Percentiles rank a stretch among this genome's conserved stretches.
Conservation (phyloP, 1,140 invertebrate species). For the Cotesia chilonis region DNA sequence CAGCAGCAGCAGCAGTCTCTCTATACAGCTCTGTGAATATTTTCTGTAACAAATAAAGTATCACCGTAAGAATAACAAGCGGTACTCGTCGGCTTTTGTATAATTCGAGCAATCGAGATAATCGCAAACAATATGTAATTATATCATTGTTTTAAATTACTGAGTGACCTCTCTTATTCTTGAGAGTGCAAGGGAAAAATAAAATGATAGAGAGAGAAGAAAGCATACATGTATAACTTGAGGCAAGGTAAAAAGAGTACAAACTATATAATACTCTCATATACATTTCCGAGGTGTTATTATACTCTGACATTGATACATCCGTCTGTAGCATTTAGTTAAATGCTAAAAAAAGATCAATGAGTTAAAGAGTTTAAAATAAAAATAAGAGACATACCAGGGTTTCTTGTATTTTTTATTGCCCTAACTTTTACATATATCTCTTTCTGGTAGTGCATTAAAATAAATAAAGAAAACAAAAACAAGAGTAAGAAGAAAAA, state of each 20-base stretch:
- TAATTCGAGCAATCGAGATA: slow-evolving; percentile 58
- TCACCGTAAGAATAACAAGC: slow-evolving; percentile 1
- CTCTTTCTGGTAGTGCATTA: background rate
- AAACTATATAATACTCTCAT: background rate
- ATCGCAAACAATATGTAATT: slow-evolving; percentile 58
- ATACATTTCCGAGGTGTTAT: slow-evolving; percentile 53
- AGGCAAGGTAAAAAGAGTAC: slow-evolving; percentile 1
- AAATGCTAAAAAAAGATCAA: slow-evolving; percentile 14
- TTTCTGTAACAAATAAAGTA: slow-evolving; percentile 5
- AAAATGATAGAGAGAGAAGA: slow-evolving; percentile 6
- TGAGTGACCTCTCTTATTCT: slow-evolving; percentile 40
- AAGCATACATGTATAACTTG: slow-evolving; percentile 8
- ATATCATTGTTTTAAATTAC: slow-evolving; percentile 64
- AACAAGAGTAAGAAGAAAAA: too few relatives aligned
- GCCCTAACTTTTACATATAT: background rate
- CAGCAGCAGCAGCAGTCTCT: too few relatives aligned
- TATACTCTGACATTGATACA: slow-evolving; percentile 60
- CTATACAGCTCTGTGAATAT: background rate
- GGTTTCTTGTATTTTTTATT: background rate
- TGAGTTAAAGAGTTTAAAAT: background rate
- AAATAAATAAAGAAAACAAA: background rate
- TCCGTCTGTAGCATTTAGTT: slow-evolving; percentile 39
- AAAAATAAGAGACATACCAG: slow-evolving; percentile 11
- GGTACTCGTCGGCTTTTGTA: slow-evolving; percentile 42
- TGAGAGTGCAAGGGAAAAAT: too few relatives aligned